Evolutionary conservation across 2,797 vertebrate species (phyloP).

Genomic region (Carcharodon carcharias): DNA sequence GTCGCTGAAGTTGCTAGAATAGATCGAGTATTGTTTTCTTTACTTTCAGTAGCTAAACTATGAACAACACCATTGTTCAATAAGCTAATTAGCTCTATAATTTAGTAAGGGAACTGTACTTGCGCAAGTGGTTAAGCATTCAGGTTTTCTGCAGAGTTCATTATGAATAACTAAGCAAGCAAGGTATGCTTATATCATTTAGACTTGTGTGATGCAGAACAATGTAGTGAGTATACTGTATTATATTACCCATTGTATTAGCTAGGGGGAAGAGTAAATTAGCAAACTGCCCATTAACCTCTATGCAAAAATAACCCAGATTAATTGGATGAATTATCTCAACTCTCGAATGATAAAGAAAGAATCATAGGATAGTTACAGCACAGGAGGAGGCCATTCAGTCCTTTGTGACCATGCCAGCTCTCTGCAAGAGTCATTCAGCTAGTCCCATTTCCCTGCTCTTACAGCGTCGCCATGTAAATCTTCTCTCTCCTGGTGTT

Average conservation of each 20-base stretch:
- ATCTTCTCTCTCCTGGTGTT: too few relatives aligned
- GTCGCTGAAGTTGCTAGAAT: neutral
- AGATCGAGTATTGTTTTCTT: neutral
- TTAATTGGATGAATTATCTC: neutral
- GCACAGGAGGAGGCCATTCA: too few relatives aligned
- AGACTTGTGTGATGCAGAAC: neutral
- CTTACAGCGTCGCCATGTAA: too few relatives aligned
- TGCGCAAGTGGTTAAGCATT: neutral
- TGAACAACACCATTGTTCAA: neutral
- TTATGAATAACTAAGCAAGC: neutral
- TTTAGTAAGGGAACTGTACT: neutral
- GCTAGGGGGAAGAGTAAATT: neutral
- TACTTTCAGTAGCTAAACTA: neutral
- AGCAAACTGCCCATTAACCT: neutral
- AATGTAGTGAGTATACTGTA: neutral
- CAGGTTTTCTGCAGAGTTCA: neutral
- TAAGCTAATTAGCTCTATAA: neutral
- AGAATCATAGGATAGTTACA: too few relatives aligned
- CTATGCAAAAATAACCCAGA: neutral
- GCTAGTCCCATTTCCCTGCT: too few relatives aligned
- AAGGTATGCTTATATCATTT: neutral
- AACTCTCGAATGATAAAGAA: neutral
- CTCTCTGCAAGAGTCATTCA: too few relatives aligned
- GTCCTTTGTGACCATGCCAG: too few relatives aligned
- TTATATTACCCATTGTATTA: neutral